phyloP scores from a whole-genome alignment of 2,888 invertebrate genomes.

The Pachymerium ferrugineum region DNA sequence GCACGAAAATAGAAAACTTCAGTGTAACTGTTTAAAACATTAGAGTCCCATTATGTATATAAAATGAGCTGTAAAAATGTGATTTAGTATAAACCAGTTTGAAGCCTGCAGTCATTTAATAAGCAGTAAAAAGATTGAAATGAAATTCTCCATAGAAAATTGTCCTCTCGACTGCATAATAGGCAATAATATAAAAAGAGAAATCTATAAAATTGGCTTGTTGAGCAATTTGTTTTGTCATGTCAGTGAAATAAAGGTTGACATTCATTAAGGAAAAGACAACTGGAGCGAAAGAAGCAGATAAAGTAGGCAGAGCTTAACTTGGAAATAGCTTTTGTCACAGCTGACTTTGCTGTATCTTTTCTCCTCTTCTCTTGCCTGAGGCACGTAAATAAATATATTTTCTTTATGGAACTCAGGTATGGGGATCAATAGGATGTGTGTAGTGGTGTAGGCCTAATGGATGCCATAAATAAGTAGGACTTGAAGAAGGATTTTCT shows the following conservation, averaged over 20 bases:
- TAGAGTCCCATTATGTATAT: no score
- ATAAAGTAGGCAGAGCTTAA: conserved; percentile 21
- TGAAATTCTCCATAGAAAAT: no score
- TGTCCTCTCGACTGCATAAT: background rate
- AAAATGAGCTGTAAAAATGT: no score
- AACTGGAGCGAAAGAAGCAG: conserved; percentile 6
- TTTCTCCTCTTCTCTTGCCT: no score
- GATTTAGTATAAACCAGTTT: no score
- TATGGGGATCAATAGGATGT: conserved; percentile 11
- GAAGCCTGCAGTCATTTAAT: no score
- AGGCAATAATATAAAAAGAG: background rate
- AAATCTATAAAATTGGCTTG: conserved; percentile 1
- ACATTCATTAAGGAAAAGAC: conserved; percentile 18
- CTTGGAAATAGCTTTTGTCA: conserved; percentile 18
- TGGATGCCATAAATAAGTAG: conserved; percentile 21
- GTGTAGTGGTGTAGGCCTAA: background rate
- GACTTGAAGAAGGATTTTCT: background rate
- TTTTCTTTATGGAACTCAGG: conserved; percentile 15
- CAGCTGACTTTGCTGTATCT: conserved; percentile 18
- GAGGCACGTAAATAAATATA: conserved; percentile 18
- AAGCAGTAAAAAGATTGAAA: no score
- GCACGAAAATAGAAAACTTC: background rate
- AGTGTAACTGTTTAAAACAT: no score
- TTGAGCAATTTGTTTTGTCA: conserved; percentile 14
- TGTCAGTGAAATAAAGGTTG: background rate